Evolutionary conservation across 2,797 vertebrate genomes (phyloP).

Genomic region (Macropodus opercularis): DNA sequence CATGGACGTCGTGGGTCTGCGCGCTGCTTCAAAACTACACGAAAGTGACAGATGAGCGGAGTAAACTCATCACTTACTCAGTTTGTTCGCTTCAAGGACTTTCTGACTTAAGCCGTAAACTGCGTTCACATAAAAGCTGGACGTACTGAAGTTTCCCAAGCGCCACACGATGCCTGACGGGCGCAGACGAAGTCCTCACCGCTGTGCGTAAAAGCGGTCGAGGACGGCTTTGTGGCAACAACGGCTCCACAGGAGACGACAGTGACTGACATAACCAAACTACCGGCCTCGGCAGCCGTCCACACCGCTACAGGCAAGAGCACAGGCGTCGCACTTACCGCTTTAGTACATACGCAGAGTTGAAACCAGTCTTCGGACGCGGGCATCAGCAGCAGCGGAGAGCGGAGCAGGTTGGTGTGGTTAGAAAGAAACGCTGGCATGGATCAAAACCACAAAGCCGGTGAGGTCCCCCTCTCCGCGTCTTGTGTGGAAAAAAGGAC

Average conservation of each 20-base stretch:
- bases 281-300: slow-evolving; percentile 40
- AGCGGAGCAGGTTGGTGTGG: slow-evolving; percentile 10
- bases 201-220: slow-evolving; percentile 58
- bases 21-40: neutral
- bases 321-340: slow-evolving; percentile 75
- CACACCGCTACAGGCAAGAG: neutral
- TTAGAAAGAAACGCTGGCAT: slow-evolving; percentile 13
- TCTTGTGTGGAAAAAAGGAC: slow-evolving; percentile 33
- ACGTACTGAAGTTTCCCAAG: too few relatives aligned
- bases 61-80: rapidly evolving
- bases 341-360: slow-evolving; percentile 61
- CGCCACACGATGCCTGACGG: neutral
- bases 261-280: slow-evolving; percentile 33
- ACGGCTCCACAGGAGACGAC: slow-evolving; percentile 25
- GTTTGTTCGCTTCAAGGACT: neutral
- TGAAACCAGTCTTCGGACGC: slow-evolving; percentile 57
- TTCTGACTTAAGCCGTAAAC: neutral
- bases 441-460: slow-evolving; percentile 67
- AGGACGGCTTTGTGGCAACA: slow-evolving; percentile 33
- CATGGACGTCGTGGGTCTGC: neutral
- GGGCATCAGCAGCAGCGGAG: slow-evolving; percentile 47
- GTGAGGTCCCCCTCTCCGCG: slow-evolving; percentile 39
- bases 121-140: neutral
- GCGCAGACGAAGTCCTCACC: slow-evolving; percentile 22
- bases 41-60: too few relatives aligned